phyloP scores from a whole-genome alignment of 2,797 vertebrate species.

The Acomys russatus region DNA sequence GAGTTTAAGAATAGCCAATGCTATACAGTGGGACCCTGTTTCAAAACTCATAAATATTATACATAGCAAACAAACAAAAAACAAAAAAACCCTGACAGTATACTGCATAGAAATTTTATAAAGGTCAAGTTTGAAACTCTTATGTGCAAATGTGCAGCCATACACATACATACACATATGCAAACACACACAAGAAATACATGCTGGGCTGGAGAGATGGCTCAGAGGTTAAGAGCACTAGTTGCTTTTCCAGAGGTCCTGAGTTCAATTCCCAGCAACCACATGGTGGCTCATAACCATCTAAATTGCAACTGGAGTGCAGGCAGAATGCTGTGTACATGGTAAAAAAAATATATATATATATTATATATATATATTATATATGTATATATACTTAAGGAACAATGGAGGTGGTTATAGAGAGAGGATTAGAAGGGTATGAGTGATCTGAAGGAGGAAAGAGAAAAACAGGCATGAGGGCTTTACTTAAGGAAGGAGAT shows the following conservation, averaged over 20 bases:
- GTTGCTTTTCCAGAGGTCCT: no score
- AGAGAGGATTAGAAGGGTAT: neutral
- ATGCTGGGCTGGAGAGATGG: neutral
- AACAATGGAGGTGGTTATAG: neutral
- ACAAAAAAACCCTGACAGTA: neutral
- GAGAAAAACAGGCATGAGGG: neutral
- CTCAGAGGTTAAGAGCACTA: no score
- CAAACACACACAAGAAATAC: neutral
- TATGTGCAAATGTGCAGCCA: no score
- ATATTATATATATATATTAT: no score
- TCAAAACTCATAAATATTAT: constrained; percentile 1
- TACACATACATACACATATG: neutral
- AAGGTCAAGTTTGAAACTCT: constrained; percentile 38
- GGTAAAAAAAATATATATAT: no score
- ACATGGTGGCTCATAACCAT: no score
- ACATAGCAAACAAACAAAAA: neutral
- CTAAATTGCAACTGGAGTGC: no score
- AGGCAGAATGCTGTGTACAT: no score
- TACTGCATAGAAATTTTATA: constrained; percentile 18
- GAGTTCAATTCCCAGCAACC: no score
- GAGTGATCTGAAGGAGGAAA: neutral
- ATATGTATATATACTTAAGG: no score
- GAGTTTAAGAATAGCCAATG: neutral
- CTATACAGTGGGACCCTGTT: neutral
- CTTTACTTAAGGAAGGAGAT: neutral